A percentile compares a stretch with the other conserved stretches of the same genome.
These are phyloP conservation scores for Diaphora mendica DNA, from an alignment of 2,888 invertebrate species.

Conservation along the genomic window DNA sequence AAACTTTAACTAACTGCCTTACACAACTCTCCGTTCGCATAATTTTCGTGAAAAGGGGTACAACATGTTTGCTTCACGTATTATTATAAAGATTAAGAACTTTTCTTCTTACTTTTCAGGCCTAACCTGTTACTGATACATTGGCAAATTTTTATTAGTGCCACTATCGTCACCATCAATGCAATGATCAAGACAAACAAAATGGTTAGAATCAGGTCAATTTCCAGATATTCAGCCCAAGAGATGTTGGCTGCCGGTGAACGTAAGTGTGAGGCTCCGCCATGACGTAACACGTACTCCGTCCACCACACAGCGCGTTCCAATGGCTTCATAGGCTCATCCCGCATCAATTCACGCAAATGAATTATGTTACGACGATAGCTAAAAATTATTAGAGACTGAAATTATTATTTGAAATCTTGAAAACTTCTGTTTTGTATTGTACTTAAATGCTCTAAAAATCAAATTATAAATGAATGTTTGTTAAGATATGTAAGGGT, in stretches of 20 bases:
- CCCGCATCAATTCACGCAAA: slow-evolving; percentile 5
- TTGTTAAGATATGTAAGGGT: too few species aligned
- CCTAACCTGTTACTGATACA: background rate
- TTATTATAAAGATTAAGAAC: background rate
- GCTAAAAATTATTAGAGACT: slow-evolving; percentile 45
- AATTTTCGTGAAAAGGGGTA: too few species aligned
- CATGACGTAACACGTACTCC: slow-evolving; percentile 8
- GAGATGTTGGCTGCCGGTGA: slow-evolving; percentile 6
- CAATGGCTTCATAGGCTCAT: slow-evolving; percentile 25
- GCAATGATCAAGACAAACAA: background rate
- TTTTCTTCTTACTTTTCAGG: background rate
- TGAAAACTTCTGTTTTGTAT: background rate
- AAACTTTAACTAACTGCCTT: too few species aligned
- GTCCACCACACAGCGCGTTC: slow-evolving; percentile 14
- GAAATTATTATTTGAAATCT: background rate
- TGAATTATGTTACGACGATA: slow-evolving; percentile 3
- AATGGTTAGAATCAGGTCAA: slow-evolving; percentile 22
- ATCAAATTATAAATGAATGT: too few species aligned
- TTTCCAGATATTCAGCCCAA: slow-evolving; percentile 15
- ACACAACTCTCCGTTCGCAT: too few species aligned
- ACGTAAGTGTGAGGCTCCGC: slow-evolving; percentile 3
- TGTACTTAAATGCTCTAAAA: too few species aligned
- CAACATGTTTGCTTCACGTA: too few species aligned
- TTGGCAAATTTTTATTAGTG: background rate
- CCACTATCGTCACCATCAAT: background rate